These are phyloP conservation scores for Galago senegalensis DNA, from an alignment of 2,797 vertebrate species.

Conservation along the genomic window DNA sequence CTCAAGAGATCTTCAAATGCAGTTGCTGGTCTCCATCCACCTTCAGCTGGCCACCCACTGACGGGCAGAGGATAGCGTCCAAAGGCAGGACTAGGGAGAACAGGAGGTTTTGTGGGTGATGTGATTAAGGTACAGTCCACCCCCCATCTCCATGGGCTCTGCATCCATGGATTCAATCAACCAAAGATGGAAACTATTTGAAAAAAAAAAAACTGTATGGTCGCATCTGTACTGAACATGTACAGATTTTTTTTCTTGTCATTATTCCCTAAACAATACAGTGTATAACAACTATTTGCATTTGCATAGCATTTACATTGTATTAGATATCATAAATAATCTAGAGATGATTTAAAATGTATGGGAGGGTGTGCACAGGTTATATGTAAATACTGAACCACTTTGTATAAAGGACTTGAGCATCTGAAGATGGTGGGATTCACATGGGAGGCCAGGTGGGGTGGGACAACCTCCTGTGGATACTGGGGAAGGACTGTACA, in stretches of 20 bases:
- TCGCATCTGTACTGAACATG: neutral
- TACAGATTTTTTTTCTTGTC: neutral
- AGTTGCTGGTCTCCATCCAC: neutral
- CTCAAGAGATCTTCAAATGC: neutral
- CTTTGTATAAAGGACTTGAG: neutral
- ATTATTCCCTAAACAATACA: neutral
- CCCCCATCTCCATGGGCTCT: neutral
- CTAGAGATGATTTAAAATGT: neutral
- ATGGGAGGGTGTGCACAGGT: neutral
- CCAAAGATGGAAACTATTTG: neutral
- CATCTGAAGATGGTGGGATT: neutral
- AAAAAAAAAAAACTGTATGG: neutral
- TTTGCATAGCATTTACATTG: neutral
- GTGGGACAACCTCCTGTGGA: too few relatives aligned
- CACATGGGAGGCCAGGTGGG: neutral
- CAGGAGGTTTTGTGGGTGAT: neutral
- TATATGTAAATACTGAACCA: neutral
- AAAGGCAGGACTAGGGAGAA: neutral
- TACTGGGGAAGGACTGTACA: neutral
- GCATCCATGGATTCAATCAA: neutral
- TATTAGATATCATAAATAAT: neutral
- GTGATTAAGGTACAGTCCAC: neutral
- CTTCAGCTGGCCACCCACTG: neutral
- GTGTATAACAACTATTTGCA: neutral
- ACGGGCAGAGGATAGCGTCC: neutral